Evolutionary conservation across 1,140 invertebrate species (phyloP).

Genomic region (Latrodectus geometricus): DNA sequence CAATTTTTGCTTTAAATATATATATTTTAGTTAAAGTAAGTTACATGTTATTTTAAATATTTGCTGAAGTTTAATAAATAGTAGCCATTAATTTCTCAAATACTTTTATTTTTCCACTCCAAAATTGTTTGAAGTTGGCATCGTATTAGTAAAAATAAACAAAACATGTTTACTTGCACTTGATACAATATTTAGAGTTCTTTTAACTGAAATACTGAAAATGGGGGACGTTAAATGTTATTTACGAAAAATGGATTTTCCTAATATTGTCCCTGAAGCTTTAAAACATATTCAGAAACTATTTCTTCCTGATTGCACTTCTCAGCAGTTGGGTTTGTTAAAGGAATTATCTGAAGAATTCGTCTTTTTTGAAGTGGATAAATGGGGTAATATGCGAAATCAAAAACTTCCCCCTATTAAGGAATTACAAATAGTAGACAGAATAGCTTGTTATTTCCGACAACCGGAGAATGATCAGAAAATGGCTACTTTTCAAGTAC

Average conservation of each 20-base stretch:
- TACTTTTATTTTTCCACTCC: no score
- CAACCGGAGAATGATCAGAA: constrained; percentile 47
- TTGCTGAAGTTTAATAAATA: no score
- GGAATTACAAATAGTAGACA: constrained; percentile 46
- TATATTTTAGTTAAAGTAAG: no score
- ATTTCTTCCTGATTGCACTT: constrained; percentile 48
- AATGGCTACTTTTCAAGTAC: constrained; percentile 55
- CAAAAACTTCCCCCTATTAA: constrained; percentile 56
- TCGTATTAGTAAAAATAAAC: no score
- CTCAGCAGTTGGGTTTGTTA: constrained; percentile 46
- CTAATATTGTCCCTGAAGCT: constrained; percentile 46
- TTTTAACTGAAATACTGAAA: neutral
- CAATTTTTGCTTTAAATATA: no score
- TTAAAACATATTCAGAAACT: constrained; percentile 55
- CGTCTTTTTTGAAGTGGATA: constrained; percentile 57
- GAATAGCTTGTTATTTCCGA: constrained; percentile 49
- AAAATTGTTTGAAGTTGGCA: no score
- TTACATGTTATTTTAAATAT: no score
- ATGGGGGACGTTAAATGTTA: constrained; percentile 58
- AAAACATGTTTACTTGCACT: no score
- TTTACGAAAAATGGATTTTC: constrained; percentile 56
- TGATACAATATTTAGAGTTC: no score
- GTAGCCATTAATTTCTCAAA: no score
- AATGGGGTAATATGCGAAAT: constrained; percentile 51
- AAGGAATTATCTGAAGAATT: constrained; percentile 59